Percentiles rank a stretch among this genome's conserved stretches.
Evolutionary conservation across 2,797 vertebrate genomes (phyloP).

Genomic region (Lacerta agilis): DNA sequence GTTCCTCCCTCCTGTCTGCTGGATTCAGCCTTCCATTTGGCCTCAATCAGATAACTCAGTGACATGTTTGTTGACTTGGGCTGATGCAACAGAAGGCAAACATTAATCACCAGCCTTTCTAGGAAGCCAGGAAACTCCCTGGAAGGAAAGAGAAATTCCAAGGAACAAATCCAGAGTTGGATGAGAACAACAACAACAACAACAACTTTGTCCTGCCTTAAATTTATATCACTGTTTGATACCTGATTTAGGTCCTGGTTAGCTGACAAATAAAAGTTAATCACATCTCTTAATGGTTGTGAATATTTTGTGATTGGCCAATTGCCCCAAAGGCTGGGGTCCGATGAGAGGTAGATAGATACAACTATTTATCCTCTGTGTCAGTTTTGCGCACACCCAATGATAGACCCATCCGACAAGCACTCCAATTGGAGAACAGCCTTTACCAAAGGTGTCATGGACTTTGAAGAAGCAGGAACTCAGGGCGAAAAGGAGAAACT

Average conservation of each 20-base stretch:
- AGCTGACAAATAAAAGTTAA: neutral
- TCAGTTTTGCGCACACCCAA: too few relatives aligned
- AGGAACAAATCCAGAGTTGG: neutral
- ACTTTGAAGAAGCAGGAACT: too few relatives aligned
- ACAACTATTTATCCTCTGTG: too few relatives aligned
- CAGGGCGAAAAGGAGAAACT: too few relatives aligned
- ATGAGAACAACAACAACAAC: too few relatives aligned
- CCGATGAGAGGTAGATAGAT: too few relatives aligned
- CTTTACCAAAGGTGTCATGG: too few relatives aligned
- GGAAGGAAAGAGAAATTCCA: neutral
- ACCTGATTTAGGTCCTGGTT: neutral
- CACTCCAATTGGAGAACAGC: too few relatives aligned
- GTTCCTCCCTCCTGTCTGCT: neutral
- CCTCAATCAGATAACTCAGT: slow-evolving; percentile 8
- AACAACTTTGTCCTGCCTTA: neutral
- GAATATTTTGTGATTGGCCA: neutral
- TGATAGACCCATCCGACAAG: too few relatives aligned
- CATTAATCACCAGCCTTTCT: neutral
- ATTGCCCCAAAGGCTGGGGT: neutral
- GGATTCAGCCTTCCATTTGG: slow-evolving; percentile 19
- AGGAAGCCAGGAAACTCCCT: neutral
- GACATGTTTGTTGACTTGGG: slow-evolving; percentile 23
- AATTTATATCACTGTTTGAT: too few relatives aligned
- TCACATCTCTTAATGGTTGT: neutral
- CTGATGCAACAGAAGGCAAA: neutral